phyloP scores from a whole-genome alignment of 2,797 vertebrate genomes.

The Acrossocheilus wenchowensis region DNA sequence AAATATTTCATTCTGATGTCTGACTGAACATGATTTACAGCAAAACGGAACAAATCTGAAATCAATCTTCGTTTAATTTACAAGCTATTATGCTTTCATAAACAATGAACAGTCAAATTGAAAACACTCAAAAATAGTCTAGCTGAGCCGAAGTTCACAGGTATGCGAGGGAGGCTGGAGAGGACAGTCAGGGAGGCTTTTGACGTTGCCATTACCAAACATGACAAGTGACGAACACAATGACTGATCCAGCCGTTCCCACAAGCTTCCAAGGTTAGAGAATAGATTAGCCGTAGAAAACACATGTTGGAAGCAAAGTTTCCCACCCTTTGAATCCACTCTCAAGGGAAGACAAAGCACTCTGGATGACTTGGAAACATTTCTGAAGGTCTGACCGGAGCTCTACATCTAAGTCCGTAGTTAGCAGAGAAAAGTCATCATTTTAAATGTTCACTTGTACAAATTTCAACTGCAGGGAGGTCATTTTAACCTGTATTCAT shows the following conservation, averaged over 20 bases:
- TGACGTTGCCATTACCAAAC: constrained; percentile 36
- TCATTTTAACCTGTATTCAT: not conserved
- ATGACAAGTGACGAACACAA: constrained; percentile 37
- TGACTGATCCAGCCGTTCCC: constrained; percentile 50
- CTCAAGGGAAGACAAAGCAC: constrained; percentile 43
- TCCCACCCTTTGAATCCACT: constrained; percentile 58
- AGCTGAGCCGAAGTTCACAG: not conserved
- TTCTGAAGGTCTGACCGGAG: not conserved
- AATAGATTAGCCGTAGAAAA: constrained; percentile 69
- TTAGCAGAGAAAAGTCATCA: not conserved
- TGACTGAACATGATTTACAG: not conserved
- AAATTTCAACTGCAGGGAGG: not conserved
- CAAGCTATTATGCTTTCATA: not conserved
- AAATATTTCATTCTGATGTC: not conserved
- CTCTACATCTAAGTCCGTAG: not conserved
- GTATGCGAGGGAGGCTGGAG: not conserved
- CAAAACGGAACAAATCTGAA: not conserved
- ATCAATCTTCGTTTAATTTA: not conserved
- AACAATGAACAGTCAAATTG: not conserved
- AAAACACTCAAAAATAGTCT: not conserved
- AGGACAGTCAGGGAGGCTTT: constrained; percentile 28
- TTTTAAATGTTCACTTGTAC: not conserved
- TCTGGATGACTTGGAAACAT: not conserved
- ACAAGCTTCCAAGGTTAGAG: constrained; percentile 71
- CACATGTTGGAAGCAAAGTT: constrained; percentile 54